Conservation (phyloP, 2,888 invertebrate genomes). For the Odiellus spinosus region DNA sequence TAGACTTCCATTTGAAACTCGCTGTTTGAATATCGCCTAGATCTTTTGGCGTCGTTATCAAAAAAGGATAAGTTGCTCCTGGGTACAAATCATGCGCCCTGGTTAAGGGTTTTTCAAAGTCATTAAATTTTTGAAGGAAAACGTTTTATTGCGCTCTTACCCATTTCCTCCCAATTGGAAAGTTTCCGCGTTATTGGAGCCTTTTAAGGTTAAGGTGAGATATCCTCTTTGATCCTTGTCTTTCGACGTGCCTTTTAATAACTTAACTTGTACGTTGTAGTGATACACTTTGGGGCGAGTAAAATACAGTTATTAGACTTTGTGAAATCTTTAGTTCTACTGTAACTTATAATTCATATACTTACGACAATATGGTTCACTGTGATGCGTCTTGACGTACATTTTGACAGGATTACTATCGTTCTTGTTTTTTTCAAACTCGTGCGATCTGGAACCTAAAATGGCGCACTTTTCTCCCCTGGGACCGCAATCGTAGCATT, state of each 20-base stretch:
- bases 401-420: conserved; percentile 6
- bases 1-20: conserved; percentile 6
- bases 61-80: conserved; percentile 9
- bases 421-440: conserved; percentile 8
- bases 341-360: neutral
- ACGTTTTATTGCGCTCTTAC: neutral
- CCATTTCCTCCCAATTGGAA: neutral
- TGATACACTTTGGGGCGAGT: too few relatives aligned
- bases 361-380: conserved; percentile 11
- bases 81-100: conserved; percentile 9
- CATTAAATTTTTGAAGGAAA: neutral
- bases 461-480: conserved; percentile 9
- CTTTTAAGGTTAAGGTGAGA: neutral
- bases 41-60: conserved; percentile 12
- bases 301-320: too few relatives aligned
- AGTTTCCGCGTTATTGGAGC: neutral
- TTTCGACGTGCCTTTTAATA: conserved; percentile 7
- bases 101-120: neutral
- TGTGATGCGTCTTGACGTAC: conserved; percentile 7
- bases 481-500: conserved; percentile 9
- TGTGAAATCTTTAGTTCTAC: neutral
- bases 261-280: conserved; percentile 11
- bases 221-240: conserved; percentile 9
- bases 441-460: conserved; percentile 9
- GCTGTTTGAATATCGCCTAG: conserved; percentile 10